Evolutionary conservation across 2,888 invertebrate genomes (phyloP).

Genomic region (Latheticus oryzae): DNA sequence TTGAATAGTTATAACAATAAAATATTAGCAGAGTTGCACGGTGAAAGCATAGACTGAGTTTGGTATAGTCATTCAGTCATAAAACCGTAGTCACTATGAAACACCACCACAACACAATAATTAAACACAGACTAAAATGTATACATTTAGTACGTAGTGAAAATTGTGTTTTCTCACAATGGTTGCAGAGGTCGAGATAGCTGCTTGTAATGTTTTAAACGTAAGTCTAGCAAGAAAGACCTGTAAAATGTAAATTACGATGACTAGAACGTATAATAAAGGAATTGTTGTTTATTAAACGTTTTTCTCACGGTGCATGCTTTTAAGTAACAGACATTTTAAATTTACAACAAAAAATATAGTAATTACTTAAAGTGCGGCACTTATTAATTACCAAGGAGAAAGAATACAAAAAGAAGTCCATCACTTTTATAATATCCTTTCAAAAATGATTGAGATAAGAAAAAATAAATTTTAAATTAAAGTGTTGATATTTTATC

Average conservation of each 20-base stretch:
- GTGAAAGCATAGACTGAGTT: too few species aligned
- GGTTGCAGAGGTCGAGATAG: conserved; percentile 3
- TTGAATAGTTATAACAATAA: too few species aligned
- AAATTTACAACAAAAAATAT: conserved; percentile 7
- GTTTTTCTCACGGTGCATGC: conserved; percentile 32
- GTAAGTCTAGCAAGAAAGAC: conserved; percentile 18
- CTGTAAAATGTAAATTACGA: conserved; percentile 39
- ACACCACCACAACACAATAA: conserved; percentile 23
- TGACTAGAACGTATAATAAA: conserved; percentile 35
- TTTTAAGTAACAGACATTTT: conserved; percentile 1
- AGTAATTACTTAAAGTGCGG: conserved; percentile 1
- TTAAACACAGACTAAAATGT: conserved; percentile 27
- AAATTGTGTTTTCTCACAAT: conserved; percentile 34
- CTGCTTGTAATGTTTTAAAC: conserved; percentile 27
- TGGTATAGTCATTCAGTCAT: too few species aligned
- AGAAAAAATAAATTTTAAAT: too few species aligned
- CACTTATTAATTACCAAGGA: neutral
- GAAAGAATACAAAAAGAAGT: too few species aligned
- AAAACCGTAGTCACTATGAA: conserved; percentile 22
- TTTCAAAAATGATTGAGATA: too few species aligned
- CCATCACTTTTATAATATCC: too few species aligned
- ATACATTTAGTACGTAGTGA: conserved; percentile 15
- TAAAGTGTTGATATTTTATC: too few species aligned
- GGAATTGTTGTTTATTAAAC: conserved; percentile 35
- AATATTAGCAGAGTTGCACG: too few species aligned